These are phyloP conservation scores for Prietella phreatophila DNA, from an alignment of 2,113 vertebrate species.

Conservation along the genomic window DNA sequence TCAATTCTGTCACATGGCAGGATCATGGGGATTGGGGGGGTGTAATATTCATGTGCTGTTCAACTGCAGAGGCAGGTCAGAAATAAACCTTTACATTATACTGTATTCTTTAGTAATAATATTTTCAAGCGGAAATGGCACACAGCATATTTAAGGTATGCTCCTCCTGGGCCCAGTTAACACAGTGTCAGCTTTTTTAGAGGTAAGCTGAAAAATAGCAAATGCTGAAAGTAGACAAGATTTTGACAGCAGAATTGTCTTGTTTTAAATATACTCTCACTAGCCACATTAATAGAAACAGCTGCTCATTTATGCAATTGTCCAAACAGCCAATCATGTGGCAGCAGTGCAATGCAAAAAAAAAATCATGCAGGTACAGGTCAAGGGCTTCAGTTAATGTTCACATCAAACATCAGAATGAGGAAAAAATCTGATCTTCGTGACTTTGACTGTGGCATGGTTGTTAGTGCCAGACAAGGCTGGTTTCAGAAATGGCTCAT, in stretches of 20 bases:
- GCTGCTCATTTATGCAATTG: neutral
- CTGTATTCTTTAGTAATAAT: neutral
- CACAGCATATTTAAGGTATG: neutral
- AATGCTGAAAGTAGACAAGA: neutral
- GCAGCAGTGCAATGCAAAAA: neutral
- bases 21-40: neutral
- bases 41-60: slow-evolving; percentile 3
- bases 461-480: neutral
- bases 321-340: slow-evolving; percentile 1
- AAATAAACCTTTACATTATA: neutral
- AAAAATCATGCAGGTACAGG: neutral
- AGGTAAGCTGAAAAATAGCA: neutral
- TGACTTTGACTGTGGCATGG: neutral
- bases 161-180: neutral
- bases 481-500: neutral
- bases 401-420: neutral
- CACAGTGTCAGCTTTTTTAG: neutral
- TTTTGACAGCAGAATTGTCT: neutral
- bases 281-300: neutral
- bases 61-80: neutral
- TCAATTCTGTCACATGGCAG: neutral
- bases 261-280: neutral
- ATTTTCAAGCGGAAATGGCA: neutral
- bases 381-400: neutral
- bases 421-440: neutral